Base-by-base conservation (phyloP, 2,888 invertebrate genomes). In the Octonoba sinensis region DNA sequence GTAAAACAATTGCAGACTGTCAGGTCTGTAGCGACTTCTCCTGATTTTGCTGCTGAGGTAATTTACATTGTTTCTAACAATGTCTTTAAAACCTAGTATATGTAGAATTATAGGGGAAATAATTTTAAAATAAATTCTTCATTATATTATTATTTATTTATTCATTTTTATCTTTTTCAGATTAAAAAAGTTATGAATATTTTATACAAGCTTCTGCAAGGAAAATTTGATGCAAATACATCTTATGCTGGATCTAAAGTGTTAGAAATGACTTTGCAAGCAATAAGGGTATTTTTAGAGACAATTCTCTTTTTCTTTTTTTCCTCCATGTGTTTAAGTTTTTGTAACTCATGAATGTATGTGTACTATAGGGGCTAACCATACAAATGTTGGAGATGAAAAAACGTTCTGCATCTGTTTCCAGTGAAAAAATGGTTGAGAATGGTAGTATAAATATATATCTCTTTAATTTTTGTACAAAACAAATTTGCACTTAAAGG, bases 131-230 rank as follows among this genome's bases (percentile, higher is more conserved):
- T n/a, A n/a, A n/a, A n/a, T n/a, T n/a, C n/a, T n/a, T n/a, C n/a
- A n/a, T n/a, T n/a, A n/a, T n/a, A n/a, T n/a, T n/a, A n/a, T n/a
- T n/a, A n/a, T n/a, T n/a, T n/a, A n/a, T n/a, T 8, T 64, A 15
- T 3, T 44, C n/a, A 1, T 27, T 13, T 54, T 15, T n/a, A 44
- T 47, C 16, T n/a, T 36, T 13, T 72, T 20, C 51, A 81, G 81
- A 65, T 82, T 27, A 82, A 75, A 56, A 82, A 65, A 59, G 70
- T 75, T 12, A 82, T 82, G 81, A 82, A 75, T 82, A 46, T 44
- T 22, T 54, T 82, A 18, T 82, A 70, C 47, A 70, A 70, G 51
- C 20, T 65, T 44, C 60, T 82, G 6, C 81, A 82, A 75, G 74
- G 74, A 46, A 74, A 75, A 51, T 75, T 82, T 75, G 74, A 82